phyloP scores from a whole-genome alignment of 2,797 vertebrate genomes.

The Sebastes cheni region DNA sequence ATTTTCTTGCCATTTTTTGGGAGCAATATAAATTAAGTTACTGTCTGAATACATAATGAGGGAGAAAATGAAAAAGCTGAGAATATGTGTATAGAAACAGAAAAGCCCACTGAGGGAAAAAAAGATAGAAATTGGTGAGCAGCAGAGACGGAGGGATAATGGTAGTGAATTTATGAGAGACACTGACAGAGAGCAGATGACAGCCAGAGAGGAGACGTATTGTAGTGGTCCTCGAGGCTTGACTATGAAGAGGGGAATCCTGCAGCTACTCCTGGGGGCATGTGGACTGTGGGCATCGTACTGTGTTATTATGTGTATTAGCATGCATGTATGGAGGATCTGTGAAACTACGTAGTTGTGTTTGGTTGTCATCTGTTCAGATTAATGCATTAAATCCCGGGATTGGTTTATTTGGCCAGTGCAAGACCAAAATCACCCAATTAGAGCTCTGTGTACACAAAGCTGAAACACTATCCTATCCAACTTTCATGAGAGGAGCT shows the following conservation, averaged over 20 bases:
- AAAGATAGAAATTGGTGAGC: not conserved
- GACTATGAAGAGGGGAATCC: slow-evolving; percentile 26
- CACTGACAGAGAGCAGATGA: slow-evolving; percentile 28
- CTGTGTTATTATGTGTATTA: not conserved
- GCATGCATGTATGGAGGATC: slow-evolving; percentile 1
- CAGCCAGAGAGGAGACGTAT: slow-evolving; percentile 8
- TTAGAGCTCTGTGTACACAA: slow-evolving; percentile 5
- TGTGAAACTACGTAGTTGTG: slow-evolving; percentile 15
- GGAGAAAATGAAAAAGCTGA: not conserved
- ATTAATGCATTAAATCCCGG: slow-evolving; percentile 35
- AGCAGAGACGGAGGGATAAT: not conserved
- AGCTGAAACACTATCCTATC: not conserved
- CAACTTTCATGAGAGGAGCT: not conserved
- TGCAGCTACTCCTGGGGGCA: not conserved
- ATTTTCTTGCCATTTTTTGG: not conserved
- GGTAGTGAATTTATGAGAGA: slow-evolving; percentile 6
- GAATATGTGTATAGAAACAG: not conserved
- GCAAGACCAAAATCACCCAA: slow-evolving; percentile 16
- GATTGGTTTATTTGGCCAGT: slow-evolving; percentile 36
- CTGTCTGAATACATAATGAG: not conserved
- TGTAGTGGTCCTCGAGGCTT: slow-evolving; percentile 18
- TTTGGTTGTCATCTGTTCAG: slow-evolving; percentile 43
- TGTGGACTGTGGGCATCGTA: not conserved
- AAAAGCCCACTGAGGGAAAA: not conserved
- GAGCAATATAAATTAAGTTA: not conserved